Base-by-base conservation (phyloP, 2,797 vertebrate genomes). In the Mycteria americana region DNA sequence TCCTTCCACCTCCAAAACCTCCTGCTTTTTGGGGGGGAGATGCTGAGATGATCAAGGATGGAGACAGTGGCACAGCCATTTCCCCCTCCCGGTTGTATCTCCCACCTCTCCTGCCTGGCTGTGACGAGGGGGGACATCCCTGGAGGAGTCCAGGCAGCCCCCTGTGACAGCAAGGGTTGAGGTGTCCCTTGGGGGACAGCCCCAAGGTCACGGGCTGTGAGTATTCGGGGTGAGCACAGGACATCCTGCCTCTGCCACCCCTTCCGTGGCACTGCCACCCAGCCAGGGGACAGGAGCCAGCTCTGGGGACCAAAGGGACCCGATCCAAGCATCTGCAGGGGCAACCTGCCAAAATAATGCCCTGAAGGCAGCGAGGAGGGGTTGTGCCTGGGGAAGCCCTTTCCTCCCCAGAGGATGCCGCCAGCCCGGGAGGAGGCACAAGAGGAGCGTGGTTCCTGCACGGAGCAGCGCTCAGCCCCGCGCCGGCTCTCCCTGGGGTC, bases 361-460 rank as follows among this genome's bases (percentile, higher is more conserved):
- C 92, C 92, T 43, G 75, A 30, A 77, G 68, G 84, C 75, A 27
- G 41, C 4, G 10, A 92, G 72, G 75, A 92, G 73, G 54, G 68
- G 89, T 24, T 63, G 78, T 83, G 77, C 91, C 87, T 3, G 72
- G 91, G 94, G 75, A 97, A 96, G 70, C 89, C 94, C 89, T 85
- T 57, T 64, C 31, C 22, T 85, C 18, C 28, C 1, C 1, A 57
- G 48, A 14, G 45, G 65, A 64, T 69, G 62, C 31, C 8, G 4
- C 35, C 27, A 6, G 6, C 35, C 77, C 0, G 8, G 54, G 70
- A 60, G 56, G 72, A 54, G 64, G 54, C 75, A 25, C 13, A 25
- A 2, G 51, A 12, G 2, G 27, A 89, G 39, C 0, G 5, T 1
- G 78, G 21, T 4, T 13, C 54, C 62, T 3, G 65, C 77, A 2